Base-by-base conservation (phyloP, 1,140 invertebrate species). In the Brachystomella parvula region DNA sequence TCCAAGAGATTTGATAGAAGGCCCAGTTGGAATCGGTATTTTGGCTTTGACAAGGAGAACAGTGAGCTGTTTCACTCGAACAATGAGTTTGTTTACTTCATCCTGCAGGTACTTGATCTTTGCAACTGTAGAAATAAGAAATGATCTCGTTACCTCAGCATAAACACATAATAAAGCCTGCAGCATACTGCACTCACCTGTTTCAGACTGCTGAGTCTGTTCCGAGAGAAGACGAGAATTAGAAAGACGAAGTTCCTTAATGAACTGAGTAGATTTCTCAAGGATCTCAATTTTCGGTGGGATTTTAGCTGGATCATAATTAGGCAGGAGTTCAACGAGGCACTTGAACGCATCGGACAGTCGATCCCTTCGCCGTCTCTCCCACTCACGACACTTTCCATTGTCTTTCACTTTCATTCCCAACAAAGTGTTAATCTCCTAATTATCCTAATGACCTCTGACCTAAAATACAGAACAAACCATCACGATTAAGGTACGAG, bases 341-440 rank as follows among this genome's bases (percentile, higher is more conserved):
- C 75, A 75, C 12, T 74, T 71, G 74, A 83, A 83, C 24, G 74
- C 76, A 2, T 77, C 75, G 53, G 82, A 80, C 15, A 83, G 70
- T 65, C 80, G 75, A 65, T 80, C 76, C 70, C 82, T 73, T 28
- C 82, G 71, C 53, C 79, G 76, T 71, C 78, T 77, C 73, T 83
- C 82, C 79, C 80, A 83, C 71, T 77, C 71, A 65, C 79, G 74
- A 70, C 76, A 76, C 75, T 79, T 77, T 1, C 31, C 33, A 24
- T 44, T 65, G 58, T 71, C 64, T 49, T 63, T 66, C 39, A 64
- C 58, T 62, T 63, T 70, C 1, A 47, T 66, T 53, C n/a, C n/a
- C n/a, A n/a, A n/a, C n/a, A n/a, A n/a, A n/a, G n/a, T n/a, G n/a
- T n/a, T n/a, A n/a, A n/a, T n/a, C n/a, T n/a, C n/a, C n/a, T n/a